phyloP scores from a whole-genome alignment of 2,113 vertebrate species.

The Cisticola juncidis region DNA sequence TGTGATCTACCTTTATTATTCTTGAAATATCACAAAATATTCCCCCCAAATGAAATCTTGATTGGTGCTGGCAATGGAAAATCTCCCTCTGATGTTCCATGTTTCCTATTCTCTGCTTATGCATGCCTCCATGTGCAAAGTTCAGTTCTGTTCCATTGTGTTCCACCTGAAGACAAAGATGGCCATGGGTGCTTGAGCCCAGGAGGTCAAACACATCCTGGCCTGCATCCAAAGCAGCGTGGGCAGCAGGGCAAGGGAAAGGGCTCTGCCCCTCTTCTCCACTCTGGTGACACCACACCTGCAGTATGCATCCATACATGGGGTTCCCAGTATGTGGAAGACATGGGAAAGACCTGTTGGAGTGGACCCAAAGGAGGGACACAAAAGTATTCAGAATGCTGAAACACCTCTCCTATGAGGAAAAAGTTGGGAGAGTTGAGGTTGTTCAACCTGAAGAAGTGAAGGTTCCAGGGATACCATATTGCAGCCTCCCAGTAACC shows the following conservation, averaged over 20 bases:
- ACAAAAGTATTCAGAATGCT: neutral
- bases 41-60: neutral
- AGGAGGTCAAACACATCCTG: neutral
- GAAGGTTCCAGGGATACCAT: neutral
- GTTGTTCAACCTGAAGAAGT: neutral
- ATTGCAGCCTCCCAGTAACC: neutral
- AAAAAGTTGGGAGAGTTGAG: neutral
- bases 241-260: neutral
- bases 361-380: neutral
- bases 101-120: neutral
- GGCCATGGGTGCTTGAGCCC: neutral
- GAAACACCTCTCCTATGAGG: neutral
- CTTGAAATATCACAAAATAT: neutral
- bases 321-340: neutral
- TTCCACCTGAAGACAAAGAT: neutral
- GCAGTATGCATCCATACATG: fast-evolving
- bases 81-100: neutral
- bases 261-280: neutral
- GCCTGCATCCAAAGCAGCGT: neutral
- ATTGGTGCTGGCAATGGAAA: neutral
- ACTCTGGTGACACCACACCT: fast-evolving
- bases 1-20: neutral
- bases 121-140: neutral
- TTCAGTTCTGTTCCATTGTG: neutral
- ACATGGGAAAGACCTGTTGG: neutral